phyloP scores from a whole-genome alignment of 2,888 invertebrate species.

The Autographa pulchrina region DNA sequence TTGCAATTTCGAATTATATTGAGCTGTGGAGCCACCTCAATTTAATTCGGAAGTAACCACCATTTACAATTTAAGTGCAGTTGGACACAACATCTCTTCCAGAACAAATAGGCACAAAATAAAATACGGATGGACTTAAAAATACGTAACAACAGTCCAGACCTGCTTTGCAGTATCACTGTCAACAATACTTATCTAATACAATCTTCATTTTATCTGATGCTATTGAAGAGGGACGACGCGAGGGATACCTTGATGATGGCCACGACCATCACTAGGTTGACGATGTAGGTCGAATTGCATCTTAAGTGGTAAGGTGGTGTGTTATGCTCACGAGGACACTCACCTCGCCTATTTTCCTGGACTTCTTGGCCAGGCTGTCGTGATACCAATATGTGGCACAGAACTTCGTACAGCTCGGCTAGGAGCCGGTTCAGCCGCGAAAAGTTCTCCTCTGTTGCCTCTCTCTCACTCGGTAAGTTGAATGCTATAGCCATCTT shows the following conservation, averaged over 20 bases:
- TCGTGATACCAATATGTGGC: slow-evolving; percentile 88
- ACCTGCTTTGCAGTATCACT: slow-evolving; percentile 88
- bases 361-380: slow-evolving; percentile 86
- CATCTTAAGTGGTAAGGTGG: slow-evolving; percentile 89
- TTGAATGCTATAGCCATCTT: slow-evolving; percentile 90
- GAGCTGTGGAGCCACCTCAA: slow-evolving; percentile 60
- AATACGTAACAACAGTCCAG: slow-evolving; percentile 87
- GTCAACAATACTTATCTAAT: slow-evolving; percentile 86
- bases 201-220: slow-evolving; percentile 86
- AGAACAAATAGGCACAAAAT: slow-evolving; percentile 67
- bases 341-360: slow-evolving; percentile 88
- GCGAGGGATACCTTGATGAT: slow-evolving; percentile 87
- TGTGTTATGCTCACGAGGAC: slow-evolving; percentile 86
- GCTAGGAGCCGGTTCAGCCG: slow-evolving; percentile 88
- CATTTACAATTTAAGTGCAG: slow-evolving; percentile 89
- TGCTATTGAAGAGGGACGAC: slow-evolving; percentile 87
- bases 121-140: slow-evolving; percentile 84
- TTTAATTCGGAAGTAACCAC: slow-evolving; percentile 78
- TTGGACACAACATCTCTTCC: slow-evolving; percentile 87
- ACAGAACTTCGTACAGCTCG: slow-evolving; percentile 88
- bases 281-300: slow-evolving; percentile 90
- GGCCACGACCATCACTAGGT: slow-evolving; percentile 87
- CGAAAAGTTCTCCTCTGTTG: slow-evolving; percentile 89
- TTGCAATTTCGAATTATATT: slow-evolving; percentile 70
- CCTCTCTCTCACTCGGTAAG: slow-evolving; percentile 89